Percentiles rank a stretch among this genome's conserved stretches.
These are phyloP conservation scores for Endotricha flammealis DNA, from an alignment of 2,888 invertebrate species.

Conservation along the genomic window DNA sequence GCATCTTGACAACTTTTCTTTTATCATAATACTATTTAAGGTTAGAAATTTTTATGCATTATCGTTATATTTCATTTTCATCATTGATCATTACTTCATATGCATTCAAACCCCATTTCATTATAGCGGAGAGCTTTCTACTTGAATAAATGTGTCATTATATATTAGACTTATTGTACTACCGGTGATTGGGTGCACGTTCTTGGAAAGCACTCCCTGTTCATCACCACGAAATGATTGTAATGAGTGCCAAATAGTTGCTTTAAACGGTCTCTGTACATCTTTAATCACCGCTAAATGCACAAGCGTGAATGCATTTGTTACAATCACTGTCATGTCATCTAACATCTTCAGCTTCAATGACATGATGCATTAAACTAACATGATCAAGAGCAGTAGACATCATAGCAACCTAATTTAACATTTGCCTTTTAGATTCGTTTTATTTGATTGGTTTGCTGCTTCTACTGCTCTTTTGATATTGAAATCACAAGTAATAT, in stretches of 20 bases:
- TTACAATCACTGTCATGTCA: constrained; percentile 64
- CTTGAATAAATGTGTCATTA: constrained; percentile 25
- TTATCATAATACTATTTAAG: constrained; percentile 51
- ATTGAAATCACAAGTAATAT: constrained; percentile 12
- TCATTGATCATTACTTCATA: constrained; percentile 45
- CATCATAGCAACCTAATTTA: constrained; percentile 24
- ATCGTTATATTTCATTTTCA: constrained; percentile 51
- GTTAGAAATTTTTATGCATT: constrained; percentile 54
- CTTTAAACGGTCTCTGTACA: constrained; percentile 15
- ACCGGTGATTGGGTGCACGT: constrained; percentile 75
- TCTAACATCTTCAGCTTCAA: constrained; percentile 66
- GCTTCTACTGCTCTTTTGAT: constrained; percentile 54
- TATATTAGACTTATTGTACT: constrained; percentile 29
- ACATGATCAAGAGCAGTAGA: constrained; percentile 61
- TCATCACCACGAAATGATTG: constrained; percentile 52
- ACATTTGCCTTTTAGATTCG: constrained; percentile 7
- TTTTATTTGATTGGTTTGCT: constrained; percentile 24
- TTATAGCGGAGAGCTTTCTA: constrained; percentile 68
- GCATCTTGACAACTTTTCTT: constrained; percentile 78
- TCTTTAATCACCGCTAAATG: constrained; percentile 22
- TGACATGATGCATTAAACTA: constrained; percentile 67
- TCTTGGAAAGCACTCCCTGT: constrained; percentile 68
- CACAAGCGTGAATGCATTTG: constrained; percentile 47
- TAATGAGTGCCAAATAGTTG: constrained; percentile 47
- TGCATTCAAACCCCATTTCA: constrained; percentile 78